Evolutionary conservation across 2,888 invertebrate species (phyloP).

Genomic region (Smittia sp.): DNA sequence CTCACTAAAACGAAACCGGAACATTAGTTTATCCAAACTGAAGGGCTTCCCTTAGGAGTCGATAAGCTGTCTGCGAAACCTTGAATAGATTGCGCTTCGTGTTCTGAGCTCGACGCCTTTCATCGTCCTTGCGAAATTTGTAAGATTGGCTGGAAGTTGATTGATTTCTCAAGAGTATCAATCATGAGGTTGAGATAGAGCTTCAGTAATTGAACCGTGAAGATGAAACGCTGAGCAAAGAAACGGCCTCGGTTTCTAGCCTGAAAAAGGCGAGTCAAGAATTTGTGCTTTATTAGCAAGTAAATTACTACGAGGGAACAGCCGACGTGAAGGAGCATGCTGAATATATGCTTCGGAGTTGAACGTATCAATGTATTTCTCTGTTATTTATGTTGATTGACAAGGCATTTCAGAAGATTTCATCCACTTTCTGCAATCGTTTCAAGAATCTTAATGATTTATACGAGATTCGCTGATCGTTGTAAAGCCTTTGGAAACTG

Average conservation of each 20-base stretch:
- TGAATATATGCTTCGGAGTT: not conserved
- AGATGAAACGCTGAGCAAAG: not conserved
- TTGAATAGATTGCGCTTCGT: not conserved
- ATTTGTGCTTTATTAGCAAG: not conserved
- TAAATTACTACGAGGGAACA: not conserved
- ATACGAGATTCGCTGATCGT: not conserved
- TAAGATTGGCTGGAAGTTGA: not conserved
- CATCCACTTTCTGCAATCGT: not conserved
- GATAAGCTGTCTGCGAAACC: not conserved
- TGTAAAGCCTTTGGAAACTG: too few relatives aligned
- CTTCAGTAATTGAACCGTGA: conserved; percentile 1
- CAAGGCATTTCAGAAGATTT: not conserved
- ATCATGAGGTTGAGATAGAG: not conserved
- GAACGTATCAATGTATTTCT: not conserved
- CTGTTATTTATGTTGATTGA: not conserved
- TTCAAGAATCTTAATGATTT: not conserved
- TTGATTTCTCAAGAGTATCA: not conserved
- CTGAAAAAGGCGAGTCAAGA: not conserved
- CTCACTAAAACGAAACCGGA: not conserved
- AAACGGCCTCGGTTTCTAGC: not conserved
- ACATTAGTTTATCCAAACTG: not conserved
- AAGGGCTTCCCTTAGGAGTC: not conserved
- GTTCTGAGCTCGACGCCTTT: not conserved
- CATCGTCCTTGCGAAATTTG: not conserved
- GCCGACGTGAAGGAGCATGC: not conserved